These are phyloP conservation scores for Cathartes aura DNA, from an alignment of 2,113 vertebrate species.

Conservation along the genomic window DNA sequence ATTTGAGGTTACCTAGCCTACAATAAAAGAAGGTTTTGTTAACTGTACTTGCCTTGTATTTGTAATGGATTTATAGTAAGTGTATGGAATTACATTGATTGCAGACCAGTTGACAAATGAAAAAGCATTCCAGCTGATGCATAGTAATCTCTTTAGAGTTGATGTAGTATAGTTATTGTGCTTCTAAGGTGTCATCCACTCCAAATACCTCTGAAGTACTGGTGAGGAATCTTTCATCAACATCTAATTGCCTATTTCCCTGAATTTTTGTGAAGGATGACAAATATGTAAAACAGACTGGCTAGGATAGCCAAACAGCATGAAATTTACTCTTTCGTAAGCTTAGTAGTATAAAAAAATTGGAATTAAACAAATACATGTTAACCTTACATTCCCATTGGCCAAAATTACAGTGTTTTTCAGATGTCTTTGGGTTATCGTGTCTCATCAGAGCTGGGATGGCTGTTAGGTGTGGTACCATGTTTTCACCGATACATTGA, in stretches of 20 bases:
- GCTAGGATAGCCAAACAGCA: not conserved
- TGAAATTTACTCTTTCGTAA: not conserved
- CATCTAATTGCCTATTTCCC: not conserved
- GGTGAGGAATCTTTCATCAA: not conserved
- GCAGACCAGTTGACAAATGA: not conserved
- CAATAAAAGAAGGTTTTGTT: not conserved
- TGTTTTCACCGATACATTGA: not conserved
- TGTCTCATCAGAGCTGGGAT: not conserved
- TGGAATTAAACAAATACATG: not conserved
- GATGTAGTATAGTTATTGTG: not conserved
- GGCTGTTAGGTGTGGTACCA: not conserved
- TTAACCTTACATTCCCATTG: not conserved
- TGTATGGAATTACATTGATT: not conserved
- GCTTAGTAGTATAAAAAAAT: not conserved
- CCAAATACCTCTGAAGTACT: not conserved
- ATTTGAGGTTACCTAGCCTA: not conserved
- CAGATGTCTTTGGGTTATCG: accelerated
- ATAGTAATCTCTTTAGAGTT: not conserved
- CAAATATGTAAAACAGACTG: not conserved
- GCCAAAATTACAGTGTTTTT: not conserved
- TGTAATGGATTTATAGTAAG: not conserved
- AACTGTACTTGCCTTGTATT: not conserved
- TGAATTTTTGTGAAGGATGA: not conserved
- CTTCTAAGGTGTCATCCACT: not conserved
- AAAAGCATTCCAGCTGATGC: not conserved